phyloP scores from a whole-genome alignment of 2,888 invertebrate genomes.

The Drosophila meridiana region DNA sequence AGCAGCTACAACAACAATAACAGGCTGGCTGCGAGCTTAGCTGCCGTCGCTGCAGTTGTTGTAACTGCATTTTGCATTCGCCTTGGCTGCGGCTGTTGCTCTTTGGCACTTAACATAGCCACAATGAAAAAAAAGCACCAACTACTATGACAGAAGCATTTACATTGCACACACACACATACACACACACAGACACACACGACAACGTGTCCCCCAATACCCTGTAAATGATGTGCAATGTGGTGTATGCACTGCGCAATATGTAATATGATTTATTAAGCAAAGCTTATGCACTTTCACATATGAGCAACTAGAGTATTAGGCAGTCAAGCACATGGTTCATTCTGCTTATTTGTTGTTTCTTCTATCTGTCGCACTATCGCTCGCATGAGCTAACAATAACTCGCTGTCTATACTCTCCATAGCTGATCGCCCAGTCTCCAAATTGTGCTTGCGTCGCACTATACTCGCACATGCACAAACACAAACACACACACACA shows the following conservation, averaged over 20 bases:
- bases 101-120: conserved; percentile 73
- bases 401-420: neutral
- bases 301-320: conserved; percentile 1
- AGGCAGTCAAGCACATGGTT: neutral
- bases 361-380: conserved; percentile 40
- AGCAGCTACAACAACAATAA: conserved; percentile 19
- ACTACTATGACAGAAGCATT: conserved; percentile 50
- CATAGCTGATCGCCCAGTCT: neutral
- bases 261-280: neutral
- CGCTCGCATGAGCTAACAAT: conserved; percentile 24
- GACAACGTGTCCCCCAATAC: conserved; percentile 33
- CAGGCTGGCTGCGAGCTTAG: conserved; percentile 15
- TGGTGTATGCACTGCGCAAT: neutral
- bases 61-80: conserved; percentile 67
- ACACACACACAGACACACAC: conserved; percentile 14
- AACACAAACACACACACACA: no score
- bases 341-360: neutral
- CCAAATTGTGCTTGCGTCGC: conserved; percentile 32
- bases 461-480: conserved; percentile 11
- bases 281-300: no score
- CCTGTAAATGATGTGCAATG: conserved; percentile 14
- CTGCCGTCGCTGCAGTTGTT: conserved; percentile 28
- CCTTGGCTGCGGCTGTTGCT: conserved; percentile 81
- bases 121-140: conserved; percentile 38
- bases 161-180: conserved; percentile 38